Base-by-base conservation (phyloP, 2,888 invertebrate species). In the Clistopyga incitator region DNA sequence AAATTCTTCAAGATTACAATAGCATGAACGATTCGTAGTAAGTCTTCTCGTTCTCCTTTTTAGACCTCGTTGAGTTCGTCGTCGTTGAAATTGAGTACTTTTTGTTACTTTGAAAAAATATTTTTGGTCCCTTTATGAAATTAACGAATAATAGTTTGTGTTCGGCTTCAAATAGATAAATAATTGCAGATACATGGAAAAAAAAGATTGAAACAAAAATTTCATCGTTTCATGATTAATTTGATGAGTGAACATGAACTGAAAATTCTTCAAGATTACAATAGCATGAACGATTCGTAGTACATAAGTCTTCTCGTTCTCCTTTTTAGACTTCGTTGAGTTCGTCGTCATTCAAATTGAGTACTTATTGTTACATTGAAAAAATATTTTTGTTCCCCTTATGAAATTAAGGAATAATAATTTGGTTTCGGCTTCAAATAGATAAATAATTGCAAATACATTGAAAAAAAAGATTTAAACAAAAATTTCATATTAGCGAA, bases 1-100 rank as follows among this genome's bases (percentile, higher is more conserved):
- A 94, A 83, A 94, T 92, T 47, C 94, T 96, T 85, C 94, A 95
- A 50, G 90, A 94, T 50, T 91, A 92, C 0, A 95, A 96, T 89
- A 94, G 94, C 47, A 94, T 95, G 3, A 88, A 91, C 15, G 84
- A 88, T 15, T 78, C 89, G 6, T 89, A 86, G 93, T 93, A 84
- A 87, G 92, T 89, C 8, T 1, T 11, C 6, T 29, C 18, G n/a
- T 50, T 50, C 2, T n/a, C 1, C 3, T 18, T 50, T n/a, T n/a
- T 6, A 50, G 6, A 50, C 18, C 6, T n/a, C 15, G 8, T 50
- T 18, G n/a, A n/a, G 1, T 50, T 50, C 1, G 18, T n/a, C n/a
- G n/a, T n/a, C n/a, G n/a, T n/a, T n/a, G n/a, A n/a, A n/a, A 50
- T 45, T 45, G 0, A 15, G 4, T 1, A 50, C 4, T 50, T n/a